phyloP scores from a whole-genome alignment of 2,888 invertebrate species.

The Ochropleura plecta region DNA sequence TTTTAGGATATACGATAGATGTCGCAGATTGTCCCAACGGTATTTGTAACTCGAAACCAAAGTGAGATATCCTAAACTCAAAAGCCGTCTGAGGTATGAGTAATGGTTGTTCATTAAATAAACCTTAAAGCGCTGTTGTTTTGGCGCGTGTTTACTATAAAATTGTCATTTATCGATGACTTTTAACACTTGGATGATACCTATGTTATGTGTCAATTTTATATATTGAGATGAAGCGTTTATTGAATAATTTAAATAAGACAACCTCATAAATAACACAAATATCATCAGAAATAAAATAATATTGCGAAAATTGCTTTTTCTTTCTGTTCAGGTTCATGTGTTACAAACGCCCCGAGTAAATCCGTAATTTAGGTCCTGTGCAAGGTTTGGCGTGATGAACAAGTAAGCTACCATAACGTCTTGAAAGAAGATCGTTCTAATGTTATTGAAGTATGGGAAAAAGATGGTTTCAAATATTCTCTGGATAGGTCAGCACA shows the following conservation, averaged over 20 bases:
- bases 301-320: neutral
- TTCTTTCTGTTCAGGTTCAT: neutral
- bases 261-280: neutral
- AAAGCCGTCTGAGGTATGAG: constrained; percentile 25
- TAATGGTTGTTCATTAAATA: constrained; percentile 25
- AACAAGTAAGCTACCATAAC: neutral
- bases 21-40: constrained; percentile 37
- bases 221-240: neutral
- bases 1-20: constrained; percentile 34
- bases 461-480: too few species aligned
- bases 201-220: constrained; percentile 1
- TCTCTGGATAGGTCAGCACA: too few species aligned
- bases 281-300: neutral
- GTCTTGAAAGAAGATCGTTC: too few species aligned
- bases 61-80: constrained; percentile 18
- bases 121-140: constrained; percentile 24
- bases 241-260: constrained; percentile 15
- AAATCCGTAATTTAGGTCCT: neutral
- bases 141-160: neutral
- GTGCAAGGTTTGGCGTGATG: neutral
- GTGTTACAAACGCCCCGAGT: neutral
- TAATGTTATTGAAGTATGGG: too few species aligned
- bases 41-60: constrained; percentile 37
- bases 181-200: constrained; percentile 1
- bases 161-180: constrained; percentile 3